Evolutionary conservation across 2,113 vertebrate genomes (phyloP), one percentile per base, ranked within the genome.

Genomic region (Puntigrus tetrazona): DNA sequence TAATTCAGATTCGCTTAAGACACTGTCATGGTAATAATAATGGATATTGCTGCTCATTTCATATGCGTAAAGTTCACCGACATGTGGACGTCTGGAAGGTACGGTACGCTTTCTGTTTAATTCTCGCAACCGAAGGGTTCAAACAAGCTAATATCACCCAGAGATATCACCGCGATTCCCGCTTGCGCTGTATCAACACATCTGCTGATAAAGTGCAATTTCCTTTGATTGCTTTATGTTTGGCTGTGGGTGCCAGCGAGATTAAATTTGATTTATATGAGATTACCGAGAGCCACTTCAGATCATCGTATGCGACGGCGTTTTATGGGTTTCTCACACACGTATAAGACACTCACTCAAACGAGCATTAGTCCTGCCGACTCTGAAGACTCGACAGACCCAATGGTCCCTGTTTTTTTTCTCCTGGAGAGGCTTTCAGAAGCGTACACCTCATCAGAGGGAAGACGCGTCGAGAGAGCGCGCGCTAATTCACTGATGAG

Each of bases 401-500:
- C 67, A n/a, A 8, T 38, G 67, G 34, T 70, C 10, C 67, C 20
- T 14, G 9, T 70, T 70, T 38, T 34, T 38, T 69, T 9, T 70
- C 9, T 9, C 13, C 34, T 38, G 4, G 38, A 70, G 36, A 38
- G 67, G 67, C 67, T 38, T 70, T 70, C 34, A 70, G 67, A 70
- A 38, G 47, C 31, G 5, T 52, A 52, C 31, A 59, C 52, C 34
- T 83, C 70, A 72, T 72, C 74, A 50, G 67, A 47, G 22, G 29
- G 50, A 85, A 59, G 70, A 78, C 14, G 55, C 22, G 16, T 22
- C 0, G 18, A 41, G 27, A 20, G 43, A 50, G 83, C 57, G 73
- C 47, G 29, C 73, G 69, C 45, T 86, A 79, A 80, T 85, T 88
- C 86, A 82, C 82, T 88, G 83, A 88, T 85, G 84, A 88, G 75